These are phyloP conservation scores for Pachypeltis micranthus DNA, from an alignment of 1,140 invertebrate species.

Conservation along the genomic window DNA sequence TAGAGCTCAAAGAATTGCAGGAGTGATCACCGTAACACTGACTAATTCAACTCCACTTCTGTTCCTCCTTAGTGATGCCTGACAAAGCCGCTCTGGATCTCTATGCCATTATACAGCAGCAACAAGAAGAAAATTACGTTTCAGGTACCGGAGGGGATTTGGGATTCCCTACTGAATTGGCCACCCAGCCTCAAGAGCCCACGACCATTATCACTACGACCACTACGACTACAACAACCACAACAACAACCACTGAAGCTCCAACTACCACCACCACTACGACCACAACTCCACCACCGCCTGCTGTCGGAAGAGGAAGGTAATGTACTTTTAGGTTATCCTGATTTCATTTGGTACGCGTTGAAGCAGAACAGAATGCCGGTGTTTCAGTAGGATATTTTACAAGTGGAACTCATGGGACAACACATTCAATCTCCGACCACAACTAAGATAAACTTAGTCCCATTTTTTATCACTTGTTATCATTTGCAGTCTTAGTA, in stretches of 20 bases:
- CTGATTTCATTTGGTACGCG: neutral
- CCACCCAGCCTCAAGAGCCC: constrained; percentile 32
- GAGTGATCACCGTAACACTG: too few relatives aligned
- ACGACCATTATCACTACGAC: constrained; percentile 44
- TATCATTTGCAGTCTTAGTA: too few relatives aligned
- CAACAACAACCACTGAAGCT: constrained; percentile 44
- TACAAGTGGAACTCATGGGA: constrained; percentile 11
- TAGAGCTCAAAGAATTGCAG: too few relatives aligned
- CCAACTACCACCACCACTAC: constrained; percentile 34
- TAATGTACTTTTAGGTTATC: neutral
- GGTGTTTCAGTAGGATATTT: neutral
- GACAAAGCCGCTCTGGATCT: constrained; percentile 68
- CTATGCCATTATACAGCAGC: constrained; percentile 57
- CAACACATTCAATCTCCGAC: too few relatives aligned
- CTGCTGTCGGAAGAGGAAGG: neutral
- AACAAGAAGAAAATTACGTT: constrained; percentile 58
- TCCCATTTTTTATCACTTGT: too few relatives aligned
- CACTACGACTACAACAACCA: constrained; percentile 43
- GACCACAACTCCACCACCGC: constrained; percentile 10
- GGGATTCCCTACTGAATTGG: constrained; percentile 24
- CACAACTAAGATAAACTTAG: too few relatives aligned
- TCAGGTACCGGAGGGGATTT: constrained; percentile 36
- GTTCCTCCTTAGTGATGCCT: constrained; percentile 37
- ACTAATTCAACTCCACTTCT: neutral
- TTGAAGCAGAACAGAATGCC: neutral